Evolutionary conservation across 2,888 invertebrate species (phyloP), one percentile per base, ranked within the genome.

Genomic region (Lepidocyrtoides sp.): DNA sequence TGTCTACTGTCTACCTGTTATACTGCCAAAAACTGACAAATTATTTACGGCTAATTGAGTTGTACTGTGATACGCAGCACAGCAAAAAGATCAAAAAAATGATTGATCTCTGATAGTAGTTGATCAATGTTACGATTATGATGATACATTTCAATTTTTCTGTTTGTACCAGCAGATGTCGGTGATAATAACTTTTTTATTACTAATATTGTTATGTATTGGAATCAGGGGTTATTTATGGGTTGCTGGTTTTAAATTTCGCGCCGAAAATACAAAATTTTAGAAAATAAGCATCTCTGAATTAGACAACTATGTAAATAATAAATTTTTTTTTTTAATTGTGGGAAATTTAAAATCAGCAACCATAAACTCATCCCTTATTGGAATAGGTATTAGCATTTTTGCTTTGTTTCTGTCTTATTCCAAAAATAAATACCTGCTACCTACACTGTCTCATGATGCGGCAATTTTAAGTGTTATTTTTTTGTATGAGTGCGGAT

Each of bases 21-120:
- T 81, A 60, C 57, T 81, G 60, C 36, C 81, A n/a, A 81, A 81
- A 60, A 81, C 81, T 57, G 81, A 81, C 81, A 81, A 81, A 81
- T 81, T 57, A 36, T n/a, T 60, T 57, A 81, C 57, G 32, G 17
- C 81, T 81, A 81, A 81, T 81, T 81, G 81, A 81, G 81, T 57
- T 41, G 54, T 32, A 51, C 51, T 66, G 69, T 17, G 69, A 69
- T 69, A 69, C 36, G n/a, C n/a, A n/a, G n/a, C n/a, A n/a, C n/a
- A n/a, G 26, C 60, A 36, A 54, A 81, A 60, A 23, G n/a, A 2
- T 2, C 26, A 23, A 5, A 60, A 23, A 60, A 26, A 26, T 60
- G 60, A 10, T 23, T n/a, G n/a, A n/a, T n/a, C n/a, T n/a, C n/a
- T n/a, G n/a, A 5, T 23, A 26, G 60, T 23, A 23, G 23, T 23